phyloP scores from a whole-genome alignment of 2,797 vertebrate species.

The Miichthys miiuy region DNA sequence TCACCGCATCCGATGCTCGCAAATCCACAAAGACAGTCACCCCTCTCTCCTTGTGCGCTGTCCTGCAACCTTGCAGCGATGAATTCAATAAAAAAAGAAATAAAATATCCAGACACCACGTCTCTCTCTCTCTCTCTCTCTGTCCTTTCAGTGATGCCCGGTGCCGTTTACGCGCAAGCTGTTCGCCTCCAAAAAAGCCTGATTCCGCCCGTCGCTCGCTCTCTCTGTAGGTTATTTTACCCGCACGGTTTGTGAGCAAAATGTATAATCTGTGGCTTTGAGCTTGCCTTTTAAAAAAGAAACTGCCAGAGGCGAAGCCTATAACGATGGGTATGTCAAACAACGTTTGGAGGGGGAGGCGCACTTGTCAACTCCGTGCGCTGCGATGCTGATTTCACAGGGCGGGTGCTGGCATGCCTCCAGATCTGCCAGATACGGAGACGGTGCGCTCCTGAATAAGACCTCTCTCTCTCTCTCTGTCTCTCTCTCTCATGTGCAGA shows the following conservation, averaged over 20 bases:
- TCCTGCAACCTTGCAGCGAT: background rate
- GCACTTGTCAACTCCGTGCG: slow-evolving; percentile 75
- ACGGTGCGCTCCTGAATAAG: slow-evolving; percentile 62
- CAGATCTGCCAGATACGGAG: slow-evolving; percentile 72
- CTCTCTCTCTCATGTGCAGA: slow-evolving; percentile 17
- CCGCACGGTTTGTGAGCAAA: slow-evolving; percentile 89
- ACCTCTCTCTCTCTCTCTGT: slow-evolving; percentile 1
- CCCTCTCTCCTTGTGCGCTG: background rate
- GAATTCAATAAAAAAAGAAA: background rate
- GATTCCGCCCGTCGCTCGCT: slow-evolving; percentile 63
- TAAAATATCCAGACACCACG: slow-evolving; percentile 34
- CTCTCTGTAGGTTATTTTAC: slow-evolving; percentile 79
- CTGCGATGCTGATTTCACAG: slow-evolving; percentile 78
- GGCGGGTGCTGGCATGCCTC: slow-evolving; percentile 83
- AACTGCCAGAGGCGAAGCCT: slow-evolving; percentile 87
- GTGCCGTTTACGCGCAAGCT: slow-evolving; percentile 65
- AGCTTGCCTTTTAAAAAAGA: slow-evolving; percentile 91
- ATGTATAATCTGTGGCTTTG: slow-evolving; percentile 88
- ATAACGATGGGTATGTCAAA: slow-evolving; percentile 80
- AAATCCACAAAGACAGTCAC: slow-evolving; percentile 25
- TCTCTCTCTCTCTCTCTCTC: background rate
- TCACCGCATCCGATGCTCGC: slow-evolving; percentile 40
- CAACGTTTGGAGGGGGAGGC: slow-evolving; percentile 77
- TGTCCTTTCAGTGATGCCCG: slow-evolving; percentile 41
- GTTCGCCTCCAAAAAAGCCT: slow-evolving; percentile 48